A percentile compares a stretch with the other conserved stretches of the same genome.
Conservation (phyloP, 2,888 invertebrate genomes). For the Cabera pusaria region DNA sequence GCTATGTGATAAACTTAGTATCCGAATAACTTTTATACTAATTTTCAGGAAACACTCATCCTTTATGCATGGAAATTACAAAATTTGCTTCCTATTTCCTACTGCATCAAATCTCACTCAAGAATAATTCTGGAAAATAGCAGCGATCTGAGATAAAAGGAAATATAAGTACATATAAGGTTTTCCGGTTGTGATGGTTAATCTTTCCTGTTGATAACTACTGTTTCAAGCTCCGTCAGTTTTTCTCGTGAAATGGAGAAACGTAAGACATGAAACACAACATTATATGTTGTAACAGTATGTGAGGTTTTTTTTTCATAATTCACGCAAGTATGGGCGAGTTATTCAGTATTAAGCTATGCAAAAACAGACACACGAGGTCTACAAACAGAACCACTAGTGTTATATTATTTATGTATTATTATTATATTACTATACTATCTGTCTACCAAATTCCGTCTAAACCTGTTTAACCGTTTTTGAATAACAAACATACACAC, state of each 20-base stretch:
- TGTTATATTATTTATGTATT: too few relatives aligned
- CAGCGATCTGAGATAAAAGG: conserved; percentile 23
- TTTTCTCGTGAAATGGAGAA: conserved; percentile 51
- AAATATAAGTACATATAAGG: conserved; percentile 35
- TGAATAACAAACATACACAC: too few relatives aligned
- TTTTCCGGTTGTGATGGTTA: conserved; percentile 28
- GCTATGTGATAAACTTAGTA: too few relatives aligned
- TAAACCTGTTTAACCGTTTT: too few relatives aligned
- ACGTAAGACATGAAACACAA: conserved; percentile 58
- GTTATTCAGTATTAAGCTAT: too few relatives aligned
- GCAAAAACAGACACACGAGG: too few relatives aligned
- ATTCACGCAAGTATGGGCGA: too few relatives aligned
- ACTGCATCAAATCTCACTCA: conserved; percentile 17
- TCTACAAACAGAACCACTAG: too few relatives aligned
- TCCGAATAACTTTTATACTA: too few relatives aligned
- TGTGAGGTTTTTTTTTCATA: not conserved
- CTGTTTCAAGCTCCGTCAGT: conserved; percentile 44
- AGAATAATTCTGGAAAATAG: conserved; percentile 7
- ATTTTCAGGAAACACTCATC: conserved; percentile 10
- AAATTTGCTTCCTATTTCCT: too few relatives aligned
- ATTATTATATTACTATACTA: too few relatives aligned
- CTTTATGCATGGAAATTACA: conserved; percentile 9
- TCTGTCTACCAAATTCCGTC: too few relatives aligned
- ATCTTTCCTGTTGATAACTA: conserved; percentile 38
- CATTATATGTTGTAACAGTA: conserved; percentile 2